These are phyloP conservation scores for Heliopora coerulea DNA, from an alignment of 92 coral and sea anemone species.

Conservation along the genomic window DNA sequence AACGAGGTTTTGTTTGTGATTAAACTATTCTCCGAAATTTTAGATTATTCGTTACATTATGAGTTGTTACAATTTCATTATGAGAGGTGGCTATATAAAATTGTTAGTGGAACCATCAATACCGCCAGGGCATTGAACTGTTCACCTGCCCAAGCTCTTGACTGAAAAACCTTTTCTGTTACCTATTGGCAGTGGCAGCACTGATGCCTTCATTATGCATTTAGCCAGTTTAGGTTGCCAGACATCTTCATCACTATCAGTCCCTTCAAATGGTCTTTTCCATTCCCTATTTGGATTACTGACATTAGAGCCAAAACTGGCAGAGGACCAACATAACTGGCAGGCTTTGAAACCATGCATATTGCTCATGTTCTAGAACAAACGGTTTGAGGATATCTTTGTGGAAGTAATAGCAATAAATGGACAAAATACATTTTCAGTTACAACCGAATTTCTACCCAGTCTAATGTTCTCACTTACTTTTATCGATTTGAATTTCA, in stretches of 20 bases:
- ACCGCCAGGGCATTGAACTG: constrained; percentile 13
- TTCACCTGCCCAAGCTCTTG: constrained; percentile 51
- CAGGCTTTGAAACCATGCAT: constrained; percentile 45
- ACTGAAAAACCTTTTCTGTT: constrained; percentile 51
- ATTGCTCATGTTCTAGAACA: constrained; percentile 56
- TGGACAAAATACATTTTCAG: constrained; percentile 43
- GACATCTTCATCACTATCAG: constrained; percentile 51
- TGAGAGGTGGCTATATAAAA: constrained; percentile 54
- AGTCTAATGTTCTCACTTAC: constrained; percentile 10
- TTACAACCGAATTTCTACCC: not conserved
- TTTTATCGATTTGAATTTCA: constrained; percentile 42
- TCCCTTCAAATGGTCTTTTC: constrained; percentile 70
- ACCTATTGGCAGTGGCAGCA: constrained; percentile 68
- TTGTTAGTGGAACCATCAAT: constrained; percentile 55
- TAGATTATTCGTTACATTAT: constrained; percentile 15
- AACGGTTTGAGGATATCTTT: constrained; percentile 45
- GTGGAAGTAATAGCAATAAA: constrained; percentile 41
- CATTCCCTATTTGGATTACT: constrained; percentile 46
- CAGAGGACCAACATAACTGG: constrained; percentile 32
- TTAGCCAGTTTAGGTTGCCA: constrained; percentile 58
- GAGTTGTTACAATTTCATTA: constrained; percentile 65
- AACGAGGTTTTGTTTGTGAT: constrained; percentile 21
- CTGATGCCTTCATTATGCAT: constrained; percentile 53
- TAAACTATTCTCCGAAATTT: constrained; percentile 20
- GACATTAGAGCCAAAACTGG: constrained; percentile 16